Evolutionary conservation across 1,140 invertebrate genomes (phyloP), one percentile per base, ranked within the genome.

Genomic region (Brachionus asplanchnoidis): DNA sequence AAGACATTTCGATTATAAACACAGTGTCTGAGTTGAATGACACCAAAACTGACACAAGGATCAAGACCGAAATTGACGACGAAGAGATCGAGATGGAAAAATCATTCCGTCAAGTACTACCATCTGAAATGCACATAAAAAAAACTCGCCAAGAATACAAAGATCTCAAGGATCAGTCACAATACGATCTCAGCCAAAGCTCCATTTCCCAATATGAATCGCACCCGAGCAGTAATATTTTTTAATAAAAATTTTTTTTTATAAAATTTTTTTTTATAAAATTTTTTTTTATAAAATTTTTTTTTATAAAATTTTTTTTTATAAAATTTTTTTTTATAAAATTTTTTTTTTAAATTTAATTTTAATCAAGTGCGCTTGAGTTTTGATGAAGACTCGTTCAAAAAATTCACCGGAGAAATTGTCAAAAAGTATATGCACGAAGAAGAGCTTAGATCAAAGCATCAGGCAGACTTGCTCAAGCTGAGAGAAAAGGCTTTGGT

Each of bases 401-500:
- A 86, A 36, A 88, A 87, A 68, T 89, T 89, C 85, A 89, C 88
- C 9, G 86, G 87, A 7, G 88, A 88, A 42, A 90, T 89, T 87
- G 88, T 90, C 0, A 85, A 86, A 78, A 89, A 90, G 85, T 88
- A 89, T 82, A 89, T 89, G 88, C 87, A 87, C 53, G 89, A 90
- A 84, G 89, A 90, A 83, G 88, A 89, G 73, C 68, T 88, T n/a
- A 84, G 88, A 40, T 86, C 88, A 11, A 87, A 90, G 70, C 88
- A 89, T 85, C 88, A 89, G 40, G 66, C 84, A 17, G 23, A 85
- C 40, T 60, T 92, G 8, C 89, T 92, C 20, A 91, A 91, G 85
- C 88, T 91, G 26, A 88, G 90, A 17, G 91, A 92, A 86, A 92
- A 91, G 86, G 92, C 91, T 0, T 87, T 92, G 68, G 90, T 91